Conservation (phyloP, 23 tunicate genomes). For the Halocynthia aurantium region DNA sequence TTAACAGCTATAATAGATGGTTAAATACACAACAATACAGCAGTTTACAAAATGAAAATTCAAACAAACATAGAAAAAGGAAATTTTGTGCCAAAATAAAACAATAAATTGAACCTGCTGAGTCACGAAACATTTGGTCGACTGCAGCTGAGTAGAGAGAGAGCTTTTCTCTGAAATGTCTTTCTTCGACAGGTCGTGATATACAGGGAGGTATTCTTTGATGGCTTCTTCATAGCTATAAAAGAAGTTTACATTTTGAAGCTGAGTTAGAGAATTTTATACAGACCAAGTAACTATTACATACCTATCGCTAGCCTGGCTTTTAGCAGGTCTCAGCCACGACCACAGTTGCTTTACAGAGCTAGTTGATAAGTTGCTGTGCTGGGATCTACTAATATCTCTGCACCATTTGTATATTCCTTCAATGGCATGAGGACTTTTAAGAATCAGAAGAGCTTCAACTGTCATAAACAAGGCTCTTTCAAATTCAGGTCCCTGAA, state of each 20-base stretch:
- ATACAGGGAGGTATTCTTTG: slow-evolving; percentile 48
- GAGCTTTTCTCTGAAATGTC: slow-evolving; percentile 25
- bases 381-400: slow-evolving; percentile 31
- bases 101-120: slow-evolving; percentile 33
- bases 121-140: slow-evolving; percentile 29
- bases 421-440: slow-evolving; percentile 56
- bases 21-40: no score
- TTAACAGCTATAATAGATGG: not conserved
- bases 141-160: slow-evolving; percentile 14
- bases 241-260: not conserved
- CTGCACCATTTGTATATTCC: slow-evolving; percentile 82
- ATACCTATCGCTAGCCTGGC: slow-evolving; percentile 5
- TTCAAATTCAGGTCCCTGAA: slow-evolving; percentile 81
- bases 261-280: not conserved
- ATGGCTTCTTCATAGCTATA: slow-evolving; percentile 80
- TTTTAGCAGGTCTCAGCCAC: slow-evolving; percentile 83
- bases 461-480: slow-evolving; percentile 70
- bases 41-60: no score
- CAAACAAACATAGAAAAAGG: no score
- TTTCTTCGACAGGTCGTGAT: slow-evolving; percentile 18
- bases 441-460: slow-evolving; percentile 53
- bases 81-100: not conserved
- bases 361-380: not conserved
- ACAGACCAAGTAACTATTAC: not conserved
- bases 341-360: slow-evolving; percentile 49